Evolutionary conservation across 2,113 vertebrate genomes (phyloP), one percentile per base, ranked within the genome.

Genomic region (Alces alces): DNA sequence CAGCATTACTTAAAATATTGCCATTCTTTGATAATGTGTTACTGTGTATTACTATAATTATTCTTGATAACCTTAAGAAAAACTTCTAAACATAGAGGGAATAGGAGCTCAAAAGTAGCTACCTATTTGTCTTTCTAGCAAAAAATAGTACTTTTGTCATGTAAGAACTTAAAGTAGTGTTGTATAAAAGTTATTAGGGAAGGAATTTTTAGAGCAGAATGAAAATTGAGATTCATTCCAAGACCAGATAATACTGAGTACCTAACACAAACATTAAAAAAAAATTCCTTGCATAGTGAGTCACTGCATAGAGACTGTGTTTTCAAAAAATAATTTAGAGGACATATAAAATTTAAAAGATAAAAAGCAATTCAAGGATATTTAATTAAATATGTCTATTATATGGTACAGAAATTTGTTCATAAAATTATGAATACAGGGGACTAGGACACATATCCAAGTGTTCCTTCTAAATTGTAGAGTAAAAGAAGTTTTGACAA

Each of bases 101-200:
- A 52, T 70, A 55, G 61, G 79, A 83, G 19, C 15, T 89, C 5
- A 76, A 73, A 93, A 86, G 13, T 79, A 86, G 5, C 21, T 91
- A 7, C 23, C 61, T 97, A 85, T 58, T 93, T 96, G 15, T 94
- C 83, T 93, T 95, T 83, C 43, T 79, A 89, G 19, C 30, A 94
- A 96, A 97, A 93, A 88, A n/a, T 86, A 28, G 58, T 97, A 86
- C 64, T 83, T 94, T 97, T 95, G 14, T 97, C 85, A 94, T 25
- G 14, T 76, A 64, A 30, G 86, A 4, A 36, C 8, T 91, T 60
- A 92, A 86, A 93, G 47, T 21, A 86, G 79, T 96, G 43, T 93
- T 92, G 39, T 93, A 25, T 95, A 94, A 80, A 43, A 92, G 58
- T 87, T 97, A 79, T 88, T 52, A 96, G 27, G 80, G 39, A 96